These are phyloP conservation scores for Atta colombica DNA, from an alignment of 1,140 invertebrate genomes.

Conservation along the genomic window DNA sequence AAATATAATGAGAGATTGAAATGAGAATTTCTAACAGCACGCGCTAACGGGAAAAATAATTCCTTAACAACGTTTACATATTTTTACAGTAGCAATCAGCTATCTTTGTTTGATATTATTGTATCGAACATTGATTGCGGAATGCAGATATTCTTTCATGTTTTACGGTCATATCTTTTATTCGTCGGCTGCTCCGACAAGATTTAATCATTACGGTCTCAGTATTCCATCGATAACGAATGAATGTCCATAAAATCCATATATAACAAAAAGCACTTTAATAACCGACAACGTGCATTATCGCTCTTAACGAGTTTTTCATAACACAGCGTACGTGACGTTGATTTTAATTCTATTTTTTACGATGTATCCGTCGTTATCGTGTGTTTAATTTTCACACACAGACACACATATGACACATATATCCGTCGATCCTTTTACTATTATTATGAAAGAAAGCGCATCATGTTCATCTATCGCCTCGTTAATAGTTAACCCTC, in stretches of 20 bases:
- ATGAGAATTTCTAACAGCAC: neutral
- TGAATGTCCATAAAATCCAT: conserved; percentile 43
- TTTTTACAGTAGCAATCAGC: neutral
- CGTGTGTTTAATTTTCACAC: neutral
- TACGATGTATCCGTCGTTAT: neutral
- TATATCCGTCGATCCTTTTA: neutral
- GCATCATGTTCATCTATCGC: conserved; percentile 16
- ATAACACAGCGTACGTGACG: conserved; percentile 38
- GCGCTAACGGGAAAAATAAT: neutral
- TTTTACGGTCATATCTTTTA: conserved; percentile 39
- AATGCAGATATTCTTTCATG: conserved; percentile 2
- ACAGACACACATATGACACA: neutral
- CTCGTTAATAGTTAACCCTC: conserved; percentile 30
- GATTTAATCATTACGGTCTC: conserved; percentile 55
- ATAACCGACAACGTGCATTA: conserved; percentile 57
- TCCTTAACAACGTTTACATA: conserved; percentile 23
- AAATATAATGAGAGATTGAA: neutral
- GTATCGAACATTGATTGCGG: conserved; percentile 39
- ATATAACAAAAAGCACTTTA: conserved; percentile 57
- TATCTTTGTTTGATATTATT: neutral
- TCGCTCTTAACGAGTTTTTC: conserved; percentile 55
- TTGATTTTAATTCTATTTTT: conserved; percentile 51
- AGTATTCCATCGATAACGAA: conserved; percentile 44
- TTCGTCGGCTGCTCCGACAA: conserved; percentile 18
- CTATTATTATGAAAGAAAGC: conserved; percentile 20